Evolutionary conservation across 2,113 vertebrate species (phyloP).

Genomic region (Barnardius zonarius): DNA sequence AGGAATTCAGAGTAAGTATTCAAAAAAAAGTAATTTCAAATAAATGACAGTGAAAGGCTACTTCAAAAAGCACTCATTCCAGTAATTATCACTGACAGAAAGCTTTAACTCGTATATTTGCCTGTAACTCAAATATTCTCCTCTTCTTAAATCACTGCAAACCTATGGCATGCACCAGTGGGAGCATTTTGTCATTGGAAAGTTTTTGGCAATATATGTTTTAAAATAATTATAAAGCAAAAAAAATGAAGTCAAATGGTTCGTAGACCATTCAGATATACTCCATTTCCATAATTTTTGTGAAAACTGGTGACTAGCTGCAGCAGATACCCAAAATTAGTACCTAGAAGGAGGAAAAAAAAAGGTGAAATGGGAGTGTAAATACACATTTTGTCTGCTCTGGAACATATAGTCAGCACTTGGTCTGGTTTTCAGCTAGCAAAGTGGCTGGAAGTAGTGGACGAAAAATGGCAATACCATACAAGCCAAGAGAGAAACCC

Average conservation of each 20-base stretch:
- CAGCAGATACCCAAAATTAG: neutral
- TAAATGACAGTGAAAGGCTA: neutral
- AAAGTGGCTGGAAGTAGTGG: neutral
- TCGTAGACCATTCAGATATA: neutral
- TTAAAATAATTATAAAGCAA: neutral
- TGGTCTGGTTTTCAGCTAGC: neutral
- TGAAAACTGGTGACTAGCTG: neutral
- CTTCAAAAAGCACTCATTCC: neutral
- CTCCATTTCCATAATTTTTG: neutral
- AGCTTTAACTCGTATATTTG: fast-evolving
- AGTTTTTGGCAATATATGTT: neutral
- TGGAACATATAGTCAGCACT: neutral
- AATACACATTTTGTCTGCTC: neutral
- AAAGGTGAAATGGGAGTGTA: neutral
- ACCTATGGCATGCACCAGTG: neutral
- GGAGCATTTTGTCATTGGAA: neutral
- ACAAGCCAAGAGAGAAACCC: neutral
- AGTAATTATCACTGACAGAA: neutral
- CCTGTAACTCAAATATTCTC: neutral
- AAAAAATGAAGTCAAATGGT: neutral
- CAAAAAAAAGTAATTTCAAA: neutral
- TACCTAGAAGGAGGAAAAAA: neutral
- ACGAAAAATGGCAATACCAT: neutral
- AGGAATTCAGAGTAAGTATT: neutral
- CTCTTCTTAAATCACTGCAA: neutral